Base-by-base conservation (phyloP, 2,888 invertebrate genomes). In the Coenonympha glycerion region DNA sequence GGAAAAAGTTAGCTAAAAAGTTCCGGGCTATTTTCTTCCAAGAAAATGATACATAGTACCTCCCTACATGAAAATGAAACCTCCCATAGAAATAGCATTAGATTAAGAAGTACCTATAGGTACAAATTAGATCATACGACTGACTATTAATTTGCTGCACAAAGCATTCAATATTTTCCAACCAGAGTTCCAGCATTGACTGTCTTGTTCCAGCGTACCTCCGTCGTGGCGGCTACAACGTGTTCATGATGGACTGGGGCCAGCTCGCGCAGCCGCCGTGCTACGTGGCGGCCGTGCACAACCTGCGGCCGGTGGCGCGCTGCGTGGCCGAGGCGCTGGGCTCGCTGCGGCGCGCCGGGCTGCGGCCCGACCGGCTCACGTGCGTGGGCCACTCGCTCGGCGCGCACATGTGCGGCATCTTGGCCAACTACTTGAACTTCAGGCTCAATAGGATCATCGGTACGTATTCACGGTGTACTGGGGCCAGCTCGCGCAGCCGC, bases 301-400 rank as follows among this genome's bases (percentile, higher is more conserved):
- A 94, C 76, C 82, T 93, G 61, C 89, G 90, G 47, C 90, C 92
- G 0, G 92, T 92, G 3, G 92, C 92, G 0, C 88, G 90, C 49
- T 94, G 94, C 68, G 87, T 91, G 0, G 92, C 92, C 0, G 89
- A 89, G 15, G 88, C 91, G 2, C 73, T 93, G 33, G 90, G 89
- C 3, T 81, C 84, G 2, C 78, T 94, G 42, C 86, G 93, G 19
- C 86, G 89, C 54, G 89, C 91, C 2, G 93, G 93, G 0, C 76
- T 92, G 34, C 82, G 89, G 45, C 90, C 92, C 3, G 89, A 90
- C 56, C 79, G 87, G 34, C 89, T 93, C 28, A 92, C 92, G 0
- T 94, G 94, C 69, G 91, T 94, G 1, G 94, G 94, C 0, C 94
- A 94, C 76, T 92, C 92, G 3, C 79, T 92, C 31, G 94, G 94